Conservation (phyloP, 2,888 invertebrate genomes). For the Mesorhabditis belari region DNA sequence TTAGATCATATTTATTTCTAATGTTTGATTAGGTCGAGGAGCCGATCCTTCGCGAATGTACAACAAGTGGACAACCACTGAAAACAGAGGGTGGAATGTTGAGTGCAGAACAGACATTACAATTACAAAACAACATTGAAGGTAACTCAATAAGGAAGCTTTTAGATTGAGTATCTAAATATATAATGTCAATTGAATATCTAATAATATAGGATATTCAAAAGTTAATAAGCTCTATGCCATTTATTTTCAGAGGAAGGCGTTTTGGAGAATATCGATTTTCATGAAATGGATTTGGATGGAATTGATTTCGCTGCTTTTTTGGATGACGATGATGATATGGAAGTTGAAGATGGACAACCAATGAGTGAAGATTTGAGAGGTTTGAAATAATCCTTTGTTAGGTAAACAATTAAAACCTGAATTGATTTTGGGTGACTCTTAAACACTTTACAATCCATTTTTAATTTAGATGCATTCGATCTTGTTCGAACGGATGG, state of each 20-base stretch:
- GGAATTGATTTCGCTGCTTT: constrained; percentile 20
- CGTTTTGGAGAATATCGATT: constrained; percentile 28
- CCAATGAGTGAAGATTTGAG: background rate
- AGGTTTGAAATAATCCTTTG: no score
- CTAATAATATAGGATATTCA: no score
- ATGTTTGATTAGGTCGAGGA: constrained; percentile 53
- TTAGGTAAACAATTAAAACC: no score
- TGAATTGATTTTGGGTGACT: no score
- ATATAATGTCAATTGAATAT: no score
- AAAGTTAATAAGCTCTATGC: no score
- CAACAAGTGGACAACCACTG: background rate
- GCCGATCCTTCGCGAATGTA: constrained; percentile 39
- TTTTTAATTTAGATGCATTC: constrained; percentile 6
- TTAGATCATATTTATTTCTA: constrained; percentile 4
- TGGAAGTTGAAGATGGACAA: constrained; percentile 2
- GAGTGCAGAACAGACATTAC: constrained; percentile 29
- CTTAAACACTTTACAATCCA: background rate
- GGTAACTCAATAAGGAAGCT: no score
- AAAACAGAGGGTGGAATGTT: background rate
- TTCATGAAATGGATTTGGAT: constrained; percentile 21
- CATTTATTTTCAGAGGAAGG: constrained; percentile 13
- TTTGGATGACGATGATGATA: constrained; percentile 1
- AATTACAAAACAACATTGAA: constrained; percentile 20
- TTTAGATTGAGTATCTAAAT: background rate
- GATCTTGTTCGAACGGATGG: constrained; percentile 5